Evolutionary conservation across 2,113 vertebrate genomes (phyloP), one percentile per base, ranked within the genome.

Genomic region (Sterrhoptilus dennistouni): DNA sequence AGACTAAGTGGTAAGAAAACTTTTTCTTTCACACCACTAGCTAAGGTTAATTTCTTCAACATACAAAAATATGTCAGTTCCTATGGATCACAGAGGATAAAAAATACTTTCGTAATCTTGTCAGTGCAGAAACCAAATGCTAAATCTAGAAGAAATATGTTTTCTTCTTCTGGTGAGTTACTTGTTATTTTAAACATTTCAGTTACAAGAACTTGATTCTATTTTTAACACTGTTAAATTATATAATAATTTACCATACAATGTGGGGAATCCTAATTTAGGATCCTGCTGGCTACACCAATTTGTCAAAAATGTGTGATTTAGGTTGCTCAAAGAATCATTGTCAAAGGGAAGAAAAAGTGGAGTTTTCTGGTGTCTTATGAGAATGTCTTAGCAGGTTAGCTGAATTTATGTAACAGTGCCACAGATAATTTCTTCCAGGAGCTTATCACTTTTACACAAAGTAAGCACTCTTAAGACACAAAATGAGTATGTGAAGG

Each of bases 361-460:
- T 36, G 23, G 57, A 85, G 56, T 68, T 54, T 87, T 86, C 53
- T 77, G 50, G 15, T 3, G 13, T 59, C 68, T 69, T 92, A 65
- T 35, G 40, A 82, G 57, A 94, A 85, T 53, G 66, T 85, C 81
- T 74, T 63, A 80, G 81, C 63, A 74, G 66, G 70, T 85, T 94
- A 95, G 49, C 11, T 69, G 70, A 85, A 83, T 91, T 96, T 94
- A 87, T 44, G 20, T 91, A 83, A 76, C 24, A 64, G 36, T 83
- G 44, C 24, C 77, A 87, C 33, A 87, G 66, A 91, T 79, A 8
- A 94, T 87, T 81, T 95, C n/a, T 87, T 94, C 63, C 78, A 76
- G 57, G 45, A 90, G 31, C 36, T 72, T 93, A 59, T 82, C 57
- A 76, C 50, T 82, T 64, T 91, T 35, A 35, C 28, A 61, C 9